Evolutionary conservation across 2,113 vertebrate genomes (phyloP), one percentile per base, ranked within the genome.

Genomic region (Larimichthys crocea): DNA sequence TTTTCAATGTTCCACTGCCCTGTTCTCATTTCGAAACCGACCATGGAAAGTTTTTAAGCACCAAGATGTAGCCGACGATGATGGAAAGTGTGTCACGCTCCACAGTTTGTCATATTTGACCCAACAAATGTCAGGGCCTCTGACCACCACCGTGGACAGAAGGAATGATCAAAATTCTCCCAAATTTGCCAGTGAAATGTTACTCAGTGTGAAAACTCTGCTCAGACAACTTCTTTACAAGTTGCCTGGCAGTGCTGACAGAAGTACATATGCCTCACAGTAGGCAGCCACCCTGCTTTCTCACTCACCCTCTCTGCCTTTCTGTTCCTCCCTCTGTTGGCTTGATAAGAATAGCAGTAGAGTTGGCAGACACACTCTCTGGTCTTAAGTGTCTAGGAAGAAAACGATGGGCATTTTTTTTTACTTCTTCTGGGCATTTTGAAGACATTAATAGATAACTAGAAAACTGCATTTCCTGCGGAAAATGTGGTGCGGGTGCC

Each of bases 241-340:
- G 76, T 77, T 67, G 22, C 59, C 64, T 59, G 79, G 79, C 81
- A 74, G 80, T 17, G 62, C 73, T 57, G 61, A 75, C 50, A 65
- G 68, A 74, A 62, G 70, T 52, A 24, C 86, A 83, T 84, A 81
- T 85, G 89, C 71, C 65, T 83, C 83, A 22, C 85, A 81, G 89
- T 19, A 52, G 80, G 86, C n/a, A 7, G 76, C 49, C 72, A 2
- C 22, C 12, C 50, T 74, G 50, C 8, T 53, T 48, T 63, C 72
- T 60, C 80, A 40, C 63, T n/a, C 44, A 5, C 44, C 56, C 17
- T 22, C 31, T 31, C 61, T 49, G 60, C 17, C 11, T 48, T 60
- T 48, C 17, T 26, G 31, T 73, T 56, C 55, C 0, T 65, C 35
- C 77, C 66, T 44, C 67, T 4, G 26, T 44, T 63, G 66, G 50